Base-by-base conservation (phyloP, 2,797 vertebrate species). In the Buceros bicornis region DNA sequence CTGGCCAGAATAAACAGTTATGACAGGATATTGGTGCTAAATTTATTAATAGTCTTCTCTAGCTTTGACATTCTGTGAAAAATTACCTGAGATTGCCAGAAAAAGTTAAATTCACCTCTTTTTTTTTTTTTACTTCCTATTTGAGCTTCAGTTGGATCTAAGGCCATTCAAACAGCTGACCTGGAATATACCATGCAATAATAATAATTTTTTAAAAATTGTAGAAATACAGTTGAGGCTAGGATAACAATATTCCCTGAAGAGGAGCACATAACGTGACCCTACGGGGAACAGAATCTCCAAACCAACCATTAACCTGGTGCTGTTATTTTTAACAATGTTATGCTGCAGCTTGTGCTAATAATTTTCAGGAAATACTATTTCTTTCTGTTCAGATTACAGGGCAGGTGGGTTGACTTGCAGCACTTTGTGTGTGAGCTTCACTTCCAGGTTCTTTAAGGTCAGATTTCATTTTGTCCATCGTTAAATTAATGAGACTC, bases 21-120 rank as follows among this genome's bases (percentile, higher is more conserved):
- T 89, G 95, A 96, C 95, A 96, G 95, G 93, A 95, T 94, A 96
- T 97, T 95, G 90, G 78, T 97, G 95, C 81, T 97, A 95, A 95
- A 92, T 97, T 95, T 96, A 97, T 97, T 97, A 97, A 97, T 93
- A 87, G 81, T 87, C 73, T 96, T 84, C 50, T 83, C 37, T 87
- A 95, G 78, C 56, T 86, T 76, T 95, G 61, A 90, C 82, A 43
- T 92, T 91, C 86, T 95, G 81, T 77, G 91, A 93, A 96, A 93
- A 78, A 93, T 91, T 98, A 96, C 94, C 94, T 97, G 96, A 94
- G 87, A 97, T 82, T 91, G 73, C 58, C 83, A 92, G 91, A 73
- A 95, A 95, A 97, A 88, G 50, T 85, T 94, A 81, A 90, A 80
- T 90, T 95, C 93, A 89, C 80, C 73, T 96, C 79, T 72, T 0